These are phyloP conservation scores for Laticauda laticaudata DNA, from an alignment of 2,113 vertebrate genomes.

Conservation along the genomic window DNA sequence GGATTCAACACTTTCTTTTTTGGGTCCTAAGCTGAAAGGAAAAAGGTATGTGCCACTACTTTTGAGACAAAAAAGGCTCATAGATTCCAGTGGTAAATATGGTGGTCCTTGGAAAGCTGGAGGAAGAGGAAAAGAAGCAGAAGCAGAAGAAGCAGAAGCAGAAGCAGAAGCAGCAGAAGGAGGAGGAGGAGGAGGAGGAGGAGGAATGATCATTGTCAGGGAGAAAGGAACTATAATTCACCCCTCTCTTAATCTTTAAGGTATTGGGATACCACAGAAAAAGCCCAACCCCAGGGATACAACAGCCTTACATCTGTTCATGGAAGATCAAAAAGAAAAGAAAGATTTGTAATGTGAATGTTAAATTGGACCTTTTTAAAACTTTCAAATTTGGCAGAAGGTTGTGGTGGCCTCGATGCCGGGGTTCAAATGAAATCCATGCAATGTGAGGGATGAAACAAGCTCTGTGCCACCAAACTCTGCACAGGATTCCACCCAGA, in stretches of 20 bases:
- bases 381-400: neutral
- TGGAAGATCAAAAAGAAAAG: neutral
- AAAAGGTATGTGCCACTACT: neutral
- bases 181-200: no score
- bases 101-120: neutral
- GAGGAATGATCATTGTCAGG: neutral
- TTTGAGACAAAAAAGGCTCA: neutral
- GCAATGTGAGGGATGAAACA: neutral
- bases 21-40: neutral
- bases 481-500: neutral
- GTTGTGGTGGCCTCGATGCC: neutral
- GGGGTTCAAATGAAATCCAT: neutral
- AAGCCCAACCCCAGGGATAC: neutral
- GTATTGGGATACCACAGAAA: neutral
- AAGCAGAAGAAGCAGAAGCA: neutral
- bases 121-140: neutral
- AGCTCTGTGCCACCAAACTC: neutral
- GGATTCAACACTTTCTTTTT: neutral
- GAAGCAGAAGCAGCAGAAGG: no score
- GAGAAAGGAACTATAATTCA: neutral
- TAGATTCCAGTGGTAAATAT: neutral
- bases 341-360: neutral
- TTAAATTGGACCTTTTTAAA: neutral
- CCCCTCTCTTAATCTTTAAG: neutral
- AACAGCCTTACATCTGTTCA: neutral